Percentiles rank a stretch among this genome's conserved stretches.
These are phyloP conservation scores for Scaptomyza montana DNA, from an alignment of 1,140 invertebrate species.

Conservation along the genomic window DNA sequence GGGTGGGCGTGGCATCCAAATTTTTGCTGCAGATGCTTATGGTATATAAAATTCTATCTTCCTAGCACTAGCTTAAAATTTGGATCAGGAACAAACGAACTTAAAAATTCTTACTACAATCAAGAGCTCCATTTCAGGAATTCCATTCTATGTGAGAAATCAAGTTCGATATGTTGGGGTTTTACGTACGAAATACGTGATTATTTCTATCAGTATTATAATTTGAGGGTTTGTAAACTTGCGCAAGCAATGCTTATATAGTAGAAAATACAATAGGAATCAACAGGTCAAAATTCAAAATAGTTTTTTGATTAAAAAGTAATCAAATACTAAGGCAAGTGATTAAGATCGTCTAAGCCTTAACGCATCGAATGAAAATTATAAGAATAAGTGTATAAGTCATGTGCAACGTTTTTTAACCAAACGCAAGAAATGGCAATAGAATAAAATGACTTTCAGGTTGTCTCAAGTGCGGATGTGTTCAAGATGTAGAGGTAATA, in stretches of 20 bases:
- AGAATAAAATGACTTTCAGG: slow-evolving; percentile 6
- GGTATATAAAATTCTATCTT: no score
- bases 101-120: no score
- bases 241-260: slow-evolving; percentile 54
- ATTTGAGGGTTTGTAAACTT: slow-evolving; percentile 16
- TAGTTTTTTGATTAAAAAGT: slow-evolving; percentile 59
- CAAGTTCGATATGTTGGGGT: no score
- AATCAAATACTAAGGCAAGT: slow-evolving; percentile 37
- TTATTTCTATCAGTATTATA: not conserved
- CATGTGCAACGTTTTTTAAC: not conserved
- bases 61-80: no score
- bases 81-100: no score
- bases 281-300: not conserved
- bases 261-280: slow-evolving; percentile 3
- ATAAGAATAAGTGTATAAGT: not conserved
- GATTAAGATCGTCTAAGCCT: slow-evolving; percentile 4
- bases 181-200: no score
- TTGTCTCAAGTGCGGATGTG: no score
- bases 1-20: no score
- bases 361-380: slow-evolving; percentile 23
- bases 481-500: slow-evolving; percentile 3
- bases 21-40: no score
- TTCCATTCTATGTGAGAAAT: no score
- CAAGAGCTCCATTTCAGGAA: no score
- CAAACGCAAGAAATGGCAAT: not conserved